Base-by-base conservation (phyloP, 2,888 invertebrate species). In the Mythimna pallens region DNA sequence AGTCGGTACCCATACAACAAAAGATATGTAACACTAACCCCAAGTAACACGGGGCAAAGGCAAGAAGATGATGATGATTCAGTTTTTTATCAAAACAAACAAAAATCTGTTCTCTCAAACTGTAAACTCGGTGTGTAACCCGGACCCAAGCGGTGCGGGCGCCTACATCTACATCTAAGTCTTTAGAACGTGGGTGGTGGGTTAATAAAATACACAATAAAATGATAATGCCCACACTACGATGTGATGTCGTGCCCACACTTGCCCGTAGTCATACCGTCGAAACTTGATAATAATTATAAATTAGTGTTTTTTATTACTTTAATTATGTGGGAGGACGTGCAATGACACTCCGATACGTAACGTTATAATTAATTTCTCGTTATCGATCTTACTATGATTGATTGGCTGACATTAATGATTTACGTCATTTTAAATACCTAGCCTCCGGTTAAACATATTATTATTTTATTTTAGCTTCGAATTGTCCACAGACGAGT, bases 121-220 rank as follows among this genome's bases (percentile, higher is more conserved):
- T 54, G 54, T 59, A 54, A 63, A 0, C 22, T 17, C 65, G 14
- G 30, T 80, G 65, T 77, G 76, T 66, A 61, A 81, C 67, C 66
- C 77, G 62, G 81, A 77, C 77, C 52, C 7, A 73, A 43, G 12
- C 34, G 50, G 81, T 68, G 81, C 81, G 25, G 50, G 81, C 70
- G 81, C 81, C 76, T 80, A 81, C 81, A 63, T 76, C 70, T 73
- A 81, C 81, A 63, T 71, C 80, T 55, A 52, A 71, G 5, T 58
- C 50, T 58, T 57, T 43, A 57, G 4, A 59, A 40, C 58, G 84
- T 82, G 74, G 81, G 81, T 8, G 66, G 63, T 40, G 25, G 43
- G 25, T 67, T 58, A 73, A 69, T 78, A 76, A 78, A 80, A 67
- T 70, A 63, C 68, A 80, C 68, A 76, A 68, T 78, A 74, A 80